Evolutionary conservation across 2,797 vertebrate genomes (phyloP), one percentile per base, ranked within the genome.

Genomic region (Pteropus rufus): DNA sequence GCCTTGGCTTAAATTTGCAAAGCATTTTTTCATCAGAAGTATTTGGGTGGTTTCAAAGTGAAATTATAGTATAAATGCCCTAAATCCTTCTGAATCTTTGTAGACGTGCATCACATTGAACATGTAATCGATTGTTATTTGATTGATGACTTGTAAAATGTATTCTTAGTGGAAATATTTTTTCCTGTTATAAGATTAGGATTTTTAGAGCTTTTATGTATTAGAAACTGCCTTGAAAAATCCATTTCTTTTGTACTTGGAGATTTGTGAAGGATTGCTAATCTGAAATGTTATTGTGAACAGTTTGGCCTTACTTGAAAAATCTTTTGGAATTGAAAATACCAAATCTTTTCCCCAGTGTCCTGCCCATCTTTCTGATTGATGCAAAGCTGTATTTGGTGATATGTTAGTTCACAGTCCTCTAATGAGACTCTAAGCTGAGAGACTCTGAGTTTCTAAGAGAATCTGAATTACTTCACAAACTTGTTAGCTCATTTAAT

Each of bases 111-210:
- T 90, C 95, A 75, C 29, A 39, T 92, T 93, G 91, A 49, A 49
- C 18, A 24, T 21, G 0, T n/a, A 70, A 64, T n/a, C 58, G 29
- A 56, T 79, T 0, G 0, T 94, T 89, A 76, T 69, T 87, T 94
- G 89, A 69, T 41, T 83, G 26, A 72, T 87, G 94, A 7, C 23
- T 98, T 89, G 23, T 29, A 64, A 23, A 70, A 29, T 39, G n/a
- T 75, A 18, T 44, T 91, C 49, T 86, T 81, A 77, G 34, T 93
- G 95, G 67, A 96, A 91, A 62, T 60, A 0, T 49, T 69, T 89
- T 90, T 95, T 92, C 52, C 0, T 52, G 4, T 77, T 75, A 21
- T 8, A 94, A 79, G 75, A 54, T 24, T 31, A 91, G 80, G 36
- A 49, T 70, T 60, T 62, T 72, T 12, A 87, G 62, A 67, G 31